Evolutionary conservation across 2,797 vertebrate species (phyloP).

Genomic region (Pagetopsis macropterus): DNA sequence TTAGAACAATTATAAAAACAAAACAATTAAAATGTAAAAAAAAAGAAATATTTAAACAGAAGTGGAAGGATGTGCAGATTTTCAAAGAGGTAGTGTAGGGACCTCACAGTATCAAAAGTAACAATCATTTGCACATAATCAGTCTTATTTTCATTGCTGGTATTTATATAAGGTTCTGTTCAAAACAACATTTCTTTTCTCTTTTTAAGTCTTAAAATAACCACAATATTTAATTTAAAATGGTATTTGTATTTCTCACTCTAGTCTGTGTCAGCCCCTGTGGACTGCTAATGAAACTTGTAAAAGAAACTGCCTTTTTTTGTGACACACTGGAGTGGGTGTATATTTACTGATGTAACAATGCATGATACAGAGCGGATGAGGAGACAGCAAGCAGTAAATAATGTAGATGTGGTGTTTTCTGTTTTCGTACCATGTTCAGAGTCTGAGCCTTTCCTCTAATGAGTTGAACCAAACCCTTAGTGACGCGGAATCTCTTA

Average conservation of each 20-base stretch:
- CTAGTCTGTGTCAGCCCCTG: conserved; percentile 32
- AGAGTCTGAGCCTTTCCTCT: conserved; percentile 29
- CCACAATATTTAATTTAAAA: too few relatives aligned
- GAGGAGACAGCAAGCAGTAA: conserved; percentile 49
- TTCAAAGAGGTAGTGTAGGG: too few relatives aligned
- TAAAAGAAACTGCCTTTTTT: conserved; percentile 50
- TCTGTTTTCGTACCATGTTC: conserved; percentile 44
- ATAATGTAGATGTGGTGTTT: conserved; percentile 70
- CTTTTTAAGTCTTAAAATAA: too few relatives aligned
- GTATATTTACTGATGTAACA: conserved; percentile 56
- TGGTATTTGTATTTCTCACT: conserved; percentile 18
- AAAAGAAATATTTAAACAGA: too few relatives aligned
- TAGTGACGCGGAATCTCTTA: conserved; percentile 20
- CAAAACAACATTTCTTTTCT: too few relatives aligned
- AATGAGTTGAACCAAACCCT: conserved; percentile 25
- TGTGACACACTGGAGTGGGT: conserved; percentile 30
- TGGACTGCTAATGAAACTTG: conserved; percentile 48
- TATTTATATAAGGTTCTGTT: too few relatives aligned
- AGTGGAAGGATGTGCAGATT: too few relatives aligned
- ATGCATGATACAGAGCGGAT: conserved; percentile 67
- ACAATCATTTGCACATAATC: too few relatives aligned
- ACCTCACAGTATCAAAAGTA: too few relatives aligned
- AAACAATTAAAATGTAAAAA: too few relatives aligned
- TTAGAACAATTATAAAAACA: too few relatives aligned
- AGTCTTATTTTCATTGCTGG: too few relatives aligned